These are phyloP conservation scores for Callimorpha dominula DNA, from an alignment of 2,888 invertebrate species.

Conservation along the genomic window DNA sequence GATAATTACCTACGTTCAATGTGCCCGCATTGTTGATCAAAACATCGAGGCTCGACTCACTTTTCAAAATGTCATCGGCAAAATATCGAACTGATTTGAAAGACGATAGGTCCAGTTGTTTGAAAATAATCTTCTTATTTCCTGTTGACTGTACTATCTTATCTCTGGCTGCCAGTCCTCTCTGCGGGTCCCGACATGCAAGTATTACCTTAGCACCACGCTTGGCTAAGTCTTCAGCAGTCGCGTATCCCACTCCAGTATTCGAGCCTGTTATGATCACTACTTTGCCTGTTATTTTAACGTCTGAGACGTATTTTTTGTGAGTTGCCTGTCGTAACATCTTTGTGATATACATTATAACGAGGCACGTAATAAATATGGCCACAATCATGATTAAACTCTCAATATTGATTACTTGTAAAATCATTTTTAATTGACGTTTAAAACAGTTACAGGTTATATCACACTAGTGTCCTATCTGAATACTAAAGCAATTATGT, in stretches of 20 bases:
- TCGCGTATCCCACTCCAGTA: constrained; percentile 69
- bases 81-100: constrained; percentile 92
- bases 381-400: background rate
- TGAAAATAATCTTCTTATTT: constrained; percentile 88
- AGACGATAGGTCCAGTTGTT: constrained; percentile 90
- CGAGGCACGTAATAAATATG: background rate
- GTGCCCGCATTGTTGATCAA: constrained; percentile 95
- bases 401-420: background rate
- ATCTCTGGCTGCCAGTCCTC: constrained; percentile 75
- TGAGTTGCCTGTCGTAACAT: constrained; percentile 47
- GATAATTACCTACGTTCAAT: constrained; percentile 87
- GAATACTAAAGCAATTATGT: background rate
- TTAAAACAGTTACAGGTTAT: background rate
- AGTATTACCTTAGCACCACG: constrained; percentile 84
- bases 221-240: constrained; percentile 71
- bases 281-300: constrained; percentile 57
- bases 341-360: constrained; percentile 17
- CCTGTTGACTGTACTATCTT: constrained; percentile 88
- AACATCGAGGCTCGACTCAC: constrained; percentile 90
- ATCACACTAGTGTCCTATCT: background rate
- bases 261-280: constrained; percentile 72
- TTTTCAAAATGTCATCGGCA: constrained; percentile 90
- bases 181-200: constrained; percentile 78
- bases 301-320: constrained; percentile 29
- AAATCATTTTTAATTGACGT: background rate